A percentile compares a stretch with the other conserved stretches of the same genome.
Evolutionary conservation across 2,888 invertebrate genomes (phyloP).

Genomic region (Macaria liturata): DNA sequence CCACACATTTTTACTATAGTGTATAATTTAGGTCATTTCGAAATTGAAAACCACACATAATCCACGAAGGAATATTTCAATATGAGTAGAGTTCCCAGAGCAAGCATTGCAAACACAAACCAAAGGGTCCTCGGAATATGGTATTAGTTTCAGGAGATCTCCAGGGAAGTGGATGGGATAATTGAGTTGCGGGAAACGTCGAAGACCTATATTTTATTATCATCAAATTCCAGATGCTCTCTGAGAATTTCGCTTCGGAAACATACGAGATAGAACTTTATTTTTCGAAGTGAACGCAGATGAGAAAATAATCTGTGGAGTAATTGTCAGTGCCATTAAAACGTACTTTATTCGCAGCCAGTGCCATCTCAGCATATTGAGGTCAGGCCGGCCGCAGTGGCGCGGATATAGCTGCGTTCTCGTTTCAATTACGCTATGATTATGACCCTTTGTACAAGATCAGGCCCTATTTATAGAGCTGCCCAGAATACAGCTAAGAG

Average conservation of each 20-base stretch:
- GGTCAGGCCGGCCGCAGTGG: constrained; percentile 37
- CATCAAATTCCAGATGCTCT: background rate
- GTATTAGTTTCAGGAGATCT: background rate
- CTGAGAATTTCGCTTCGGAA: too few species aligned
- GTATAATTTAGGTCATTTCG: too few species aligned
- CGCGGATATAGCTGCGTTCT: constrained; percentile 41
- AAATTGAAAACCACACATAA: too few species aligned
- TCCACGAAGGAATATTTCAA: too few species aligned
- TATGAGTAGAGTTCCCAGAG: background rate
- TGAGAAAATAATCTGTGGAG: constrained; percentile 20
- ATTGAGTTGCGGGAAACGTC: constrained; percentile 1
- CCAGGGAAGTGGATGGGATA: constrained; percentile 1
- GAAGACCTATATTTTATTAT: background rate
- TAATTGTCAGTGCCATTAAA: constrained; percentile 29
- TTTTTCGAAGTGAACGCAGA: background rate
- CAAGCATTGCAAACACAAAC: background rate
- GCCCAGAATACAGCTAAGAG: constrained; percentile 32
- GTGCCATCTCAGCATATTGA: constrained; percentile 38
- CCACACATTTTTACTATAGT: too few species aligned
- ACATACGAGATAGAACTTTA: too few species aligned
- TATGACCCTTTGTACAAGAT: constrained; percentile 44
- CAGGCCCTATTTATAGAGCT: constrained; percentile 35
- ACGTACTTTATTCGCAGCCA: constrained; percentile 32
- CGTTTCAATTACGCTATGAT: constrained; percentile 39
- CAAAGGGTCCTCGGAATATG: background rate